Evolutionary conservation across 2,888 invertebrate genomes (phyloP), one percentile per base, ranked within the genome.

Genomic region (Nephrocerus scutellatus): DNA sequence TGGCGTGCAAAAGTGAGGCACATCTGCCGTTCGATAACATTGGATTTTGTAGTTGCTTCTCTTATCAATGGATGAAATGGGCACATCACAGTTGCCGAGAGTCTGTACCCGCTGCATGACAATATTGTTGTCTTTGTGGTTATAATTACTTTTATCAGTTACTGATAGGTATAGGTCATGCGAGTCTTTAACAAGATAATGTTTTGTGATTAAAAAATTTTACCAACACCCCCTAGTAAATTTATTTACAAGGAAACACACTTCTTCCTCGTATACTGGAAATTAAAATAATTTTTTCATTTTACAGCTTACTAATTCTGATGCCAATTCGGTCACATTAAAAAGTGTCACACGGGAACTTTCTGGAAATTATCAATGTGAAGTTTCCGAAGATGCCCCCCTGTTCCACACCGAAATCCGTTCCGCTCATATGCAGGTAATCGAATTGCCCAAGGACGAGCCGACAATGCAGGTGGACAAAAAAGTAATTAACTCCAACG

Each of bases 341-440:
- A 68, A 67, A 39, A 69, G 73, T 47, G 74, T 74, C 28, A 72
- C 71, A 30, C 63, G 72, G 36, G 74, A 73, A 48, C 66, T 74
- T 44, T 70, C 73, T 23, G 74, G 74, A 39, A 70, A 65, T 57
- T 74, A 72, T 58, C 74, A 73, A 55, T 74, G 74, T 49, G 74
- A 74, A 61, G 74, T 74, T 25, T 74, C 74, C n/a, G 74, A 74
- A 44, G 74, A 74, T 61, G 74, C 73, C 22, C 74, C 74, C 6
- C 66, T 72, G 31, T 74, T 74, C 50, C 74, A 74, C 51, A 74
- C 74, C 12, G 74, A 73, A 44, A 73, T 74, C 46, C 68, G 72
- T 24, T 62, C 71, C 8, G 71, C 74, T 22, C 64, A 70, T 50
- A 70, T 74, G 69, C 73, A 74, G 54, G 74, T 74, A 46, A 72